These are phyloP conservation scores for Rhabdomys dilectus DNA, from an alignment of 2,113 vertebrate genomes.

Conservation along the genomic window DNA sequence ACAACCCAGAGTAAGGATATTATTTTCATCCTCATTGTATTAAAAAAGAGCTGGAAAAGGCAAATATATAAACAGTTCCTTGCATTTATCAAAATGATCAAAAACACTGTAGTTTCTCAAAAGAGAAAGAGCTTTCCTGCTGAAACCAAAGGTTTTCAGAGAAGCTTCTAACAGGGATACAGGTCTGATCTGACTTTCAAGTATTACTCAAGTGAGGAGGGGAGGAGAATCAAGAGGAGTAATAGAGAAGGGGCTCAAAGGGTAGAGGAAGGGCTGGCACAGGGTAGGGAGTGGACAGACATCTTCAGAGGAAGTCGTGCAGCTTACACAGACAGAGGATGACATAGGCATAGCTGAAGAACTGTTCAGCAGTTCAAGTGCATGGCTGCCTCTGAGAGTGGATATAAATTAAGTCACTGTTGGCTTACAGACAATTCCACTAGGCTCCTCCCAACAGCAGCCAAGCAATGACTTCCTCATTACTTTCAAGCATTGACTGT, in stretches of 20 bases:
- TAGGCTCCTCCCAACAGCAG: no score
- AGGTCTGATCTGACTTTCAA: not conserved
- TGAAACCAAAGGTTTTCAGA: not conserved
- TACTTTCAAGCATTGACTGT: no score
- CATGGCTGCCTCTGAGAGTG: not conserved
- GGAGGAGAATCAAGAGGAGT: not conserved
- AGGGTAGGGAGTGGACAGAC: not conserved
- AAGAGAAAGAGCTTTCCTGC: not conserved
- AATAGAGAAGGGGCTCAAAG: not conserved
- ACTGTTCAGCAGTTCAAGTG: not conserved
- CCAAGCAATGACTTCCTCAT: no score
- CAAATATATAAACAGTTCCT: not conserved
- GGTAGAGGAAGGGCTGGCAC: not conserved
- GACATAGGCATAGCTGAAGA: not conserved
- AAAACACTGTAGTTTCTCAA: not conserved
- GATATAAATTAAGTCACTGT: not conserved
- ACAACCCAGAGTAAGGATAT: not conserved
- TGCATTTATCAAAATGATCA: not conserved
- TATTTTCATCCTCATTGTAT: not conserved
- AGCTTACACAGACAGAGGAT: not conserved
- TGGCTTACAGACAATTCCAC: no score
- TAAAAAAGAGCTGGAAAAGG: not conserved
- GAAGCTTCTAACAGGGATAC: not conserved
- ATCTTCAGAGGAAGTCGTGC: not conserved
- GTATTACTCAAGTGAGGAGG: not conserved